A percentile compares a stretch with the other conserved stretches of the same genome.
Evolutionary conservation across 2,888 invertebrate genomes (phyloP).

Genomic region (Alentia gelatinosa): DNA sequence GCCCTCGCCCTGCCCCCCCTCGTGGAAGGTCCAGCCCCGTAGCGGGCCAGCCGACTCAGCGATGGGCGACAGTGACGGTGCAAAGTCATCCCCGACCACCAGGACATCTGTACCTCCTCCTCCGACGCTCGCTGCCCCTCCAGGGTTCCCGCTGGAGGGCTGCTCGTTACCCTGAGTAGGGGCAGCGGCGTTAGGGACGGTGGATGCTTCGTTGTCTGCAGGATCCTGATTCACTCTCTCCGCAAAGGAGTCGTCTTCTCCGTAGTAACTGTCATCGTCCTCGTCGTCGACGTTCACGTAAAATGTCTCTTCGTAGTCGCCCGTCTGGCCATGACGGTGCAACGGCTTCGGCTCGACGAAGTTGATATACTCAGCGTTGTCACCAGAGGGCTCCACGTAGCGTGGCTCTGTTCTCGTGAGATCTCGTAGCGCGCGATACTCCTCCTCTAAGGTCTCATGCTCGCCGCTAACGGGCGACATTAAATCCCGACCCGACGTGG

Average conservation of each 20-base stretch:
- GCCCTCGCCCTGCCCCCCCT: neutral
- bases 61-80: neutral
- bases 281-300: neutral
- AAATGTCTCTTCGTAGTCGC: neutral
- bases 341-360: conserved; percentile 38
- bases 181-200: neutral
- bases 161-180: neutral
- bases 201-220: neutral
- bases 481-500: neutral
- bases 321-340: neutral
- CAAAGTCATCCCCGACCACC: neutral
- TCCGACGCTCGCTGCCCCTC: neutral
- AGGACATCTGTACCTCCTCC: neutral
- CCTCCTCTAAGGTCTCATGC: conserved; percentile 12
- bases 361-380: conserved; percentile 26
- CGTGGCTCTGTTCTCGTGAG: conserved; percentile 1
- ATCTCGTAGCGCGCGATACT: conserved; percentile 14
- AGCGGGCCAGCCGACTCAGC: neutral
- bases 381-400: neutral
- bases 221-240: neutral
- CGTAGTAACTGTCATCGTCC: neutral
- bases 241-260: neutral
- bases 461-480: neutral
- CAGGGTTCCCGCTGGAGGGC: neutral
- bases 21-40: neutral